Percentiles rank a stretch among this genome's conserved stretches.
Conservation (phyloP, 2,797 vertebrate genomes). For the Phalloptychus januarius region DNA sequence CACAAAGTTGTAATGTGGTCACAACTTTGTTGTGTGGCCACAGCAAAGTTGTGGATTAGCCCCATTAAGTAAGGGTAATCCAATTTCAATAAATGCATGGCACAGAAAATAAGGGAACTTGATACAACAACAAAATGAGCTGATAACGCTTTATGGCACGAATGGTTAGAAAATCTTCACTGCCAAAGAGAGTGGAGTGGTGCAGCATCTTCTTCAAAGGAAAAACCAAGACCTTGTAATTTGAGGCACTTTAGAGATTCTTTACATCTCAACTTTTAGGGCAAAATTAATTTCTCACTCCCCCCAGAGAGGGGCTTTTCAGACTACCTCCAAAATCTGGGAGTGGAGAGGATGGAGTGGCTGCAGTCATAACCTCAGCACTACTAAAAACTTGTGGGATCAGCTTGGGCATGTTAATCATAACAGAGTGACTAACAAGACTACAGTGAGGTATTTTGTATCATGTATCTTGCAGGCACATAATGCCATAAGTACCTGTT, state of each 20-base stretch:
- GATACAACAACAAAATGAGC: not conserved
- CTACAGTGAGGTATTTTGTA: not conserved
- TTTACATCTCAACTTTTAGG: not conserved
- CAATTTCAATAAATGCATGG: not conserved
- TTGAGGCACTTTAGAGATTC: not conserved
- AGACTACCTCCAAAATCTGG: not conserved
- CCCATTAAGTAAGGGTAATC: not conserved
- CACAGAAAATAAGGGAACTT: not conserved
- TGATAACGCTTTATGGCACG: not conserved
- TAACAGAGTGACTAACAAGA: not conserved
- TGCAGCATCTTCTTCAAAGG: not conserved
- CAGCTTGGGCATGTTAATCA: not conserved
- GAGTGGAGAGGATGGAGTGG: not conserved
- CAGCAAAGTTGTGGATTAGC: slow-evolving; percentile 7
- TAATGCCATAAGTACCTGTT: too few species aligned
- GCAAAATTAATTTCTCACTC: not conserved
- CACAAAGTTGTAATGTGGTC: too few species aligned
- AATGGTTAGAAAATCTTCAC: not conserved
- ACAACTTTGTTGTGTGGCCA: too few species aligned
- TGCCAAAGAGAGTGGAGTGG: not conserved
- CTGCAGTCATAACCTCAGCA: not conserved
- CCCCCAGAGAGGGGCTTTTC: not conserved
- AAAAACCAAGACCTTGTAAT: not conserved
- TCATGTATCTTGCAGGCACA: too few species aligned
- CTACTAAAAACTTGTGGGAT: not conserved